Conservation (phyloP, 2,113 vertebrate genomes). For the Eulemur rufifrons region DNA sequence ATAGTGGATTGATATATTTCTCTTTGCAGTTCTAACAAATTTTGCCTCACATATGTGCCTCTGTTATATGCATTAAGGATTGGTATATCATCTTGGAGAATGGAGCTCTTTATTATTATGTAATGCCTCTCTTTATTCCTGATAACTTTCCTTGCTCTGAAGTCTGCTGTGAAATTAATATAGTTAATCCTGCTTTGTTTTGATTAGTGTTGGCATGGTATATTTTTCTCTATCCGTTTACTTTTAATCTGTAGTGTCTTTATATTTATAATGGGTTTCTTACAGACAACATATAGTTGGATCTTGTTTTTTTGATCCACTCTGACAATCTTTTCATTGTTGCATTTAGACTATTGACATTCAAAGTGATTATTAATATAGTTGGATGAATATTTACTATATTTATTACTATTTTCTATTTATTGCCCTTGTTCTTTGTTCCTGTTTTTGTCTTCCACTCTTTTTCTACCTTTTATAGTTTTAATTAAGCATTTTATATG, state of each 20-base stretch:
- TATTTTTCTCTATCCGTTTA: not conserved
- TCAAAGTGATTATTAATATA: not conserved
- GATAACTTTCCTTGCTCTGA: not conserved
- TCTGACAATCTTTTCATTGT: not conserved
- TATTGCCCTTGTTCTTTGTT: not conserved
- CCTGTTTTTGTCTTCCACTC: not conserved
- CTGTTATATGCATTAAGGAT: not conserved
- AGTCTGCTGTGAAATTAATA: not conserved
- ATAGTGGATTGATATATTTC: not conserved
- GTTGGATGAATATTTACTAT: not conserved
- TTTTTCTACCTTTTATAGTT: not conserved
- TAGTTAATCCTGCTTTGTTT: not conserved
- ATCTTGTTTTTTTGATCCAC: not conserved
- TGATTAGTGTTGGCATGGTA: not conserved
- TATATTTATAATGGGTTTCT: not conserved
- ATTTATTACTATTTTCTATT: not conserved
- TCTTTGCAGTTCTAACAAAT: not conserved
- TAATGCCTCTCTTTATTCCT: not conserved
- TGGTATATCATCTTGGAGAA: not conserved
- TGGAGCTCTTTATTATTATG: not conserved
- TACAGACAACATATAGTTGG: not conserved
- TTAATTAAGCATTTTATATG: not conserved
- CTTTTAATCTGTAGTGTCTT: not conserved
- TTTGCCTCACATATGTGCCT: not conserved
- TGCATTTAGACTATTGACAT: not conserved